phyloP scores from a whole-genome alignment of 1,140 invertebrate species.

The Eciton burchellii region DNA sequence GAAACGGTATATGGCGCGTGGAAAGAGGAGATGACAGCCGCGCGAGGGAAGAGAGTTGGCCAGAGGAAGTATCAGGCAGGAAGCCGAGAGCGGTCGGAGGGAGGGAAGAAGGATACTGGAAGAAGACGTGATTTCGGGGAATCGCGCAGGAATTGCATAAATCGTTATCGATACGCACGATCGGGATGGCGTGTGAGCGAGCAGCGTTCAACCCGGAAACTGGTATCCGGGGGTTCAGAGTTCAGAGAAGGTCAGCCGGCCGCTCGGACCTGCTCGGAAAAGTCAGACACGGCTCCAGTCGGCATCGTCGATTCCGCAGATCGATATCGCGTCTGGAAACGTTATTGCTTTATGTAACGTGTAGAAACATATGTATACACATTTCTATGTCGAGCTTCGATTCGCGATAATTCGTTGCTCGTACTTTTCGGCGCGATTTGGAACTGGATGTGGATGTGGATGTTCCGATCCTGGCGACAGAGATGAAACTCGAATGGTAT shows the following conservation, averaged over 20 bases:
- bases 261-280: not conserved
- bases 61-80: not conserved
- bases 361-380: no score
- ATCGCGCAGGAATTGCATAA: constrained; percentile 66
- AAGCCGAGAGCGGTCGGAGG: not conserved
- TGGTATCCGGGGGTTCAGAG: constrained; percentile 33
- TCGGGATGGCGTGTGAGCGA: constrained; percentile 1
- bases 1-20: constrained; percentile 74
- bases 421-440: no score
- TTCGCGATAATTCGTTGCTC: not conserved
- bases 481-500: constrained; percentile 43
- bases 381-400: not conserved
- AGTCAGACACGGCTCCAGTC: constrained; percentile 25
- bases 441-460: no score
- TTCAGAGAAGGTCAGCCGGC: constrained; percentile 25
- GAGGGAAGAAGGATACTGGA: constrained; percentile 52
- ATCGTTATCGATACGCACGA: constrained; percentile 52
- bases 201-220: constrained; percentile 4
- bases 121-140: constrained; percentile 64
- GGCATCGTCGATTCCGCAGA: constrained; percentile 32
- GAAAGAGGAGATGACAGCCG: constrained; percentile 26
- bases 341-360: constrained; percentile 22
- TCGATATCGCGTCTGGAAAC: constrained; percentile 31
- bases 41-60: not conserved
- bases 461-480: no score